Base-by-base conservation (phyloP, 2,113 vertebrate genomes). In the Dendrocopos noguchii region DNA sequence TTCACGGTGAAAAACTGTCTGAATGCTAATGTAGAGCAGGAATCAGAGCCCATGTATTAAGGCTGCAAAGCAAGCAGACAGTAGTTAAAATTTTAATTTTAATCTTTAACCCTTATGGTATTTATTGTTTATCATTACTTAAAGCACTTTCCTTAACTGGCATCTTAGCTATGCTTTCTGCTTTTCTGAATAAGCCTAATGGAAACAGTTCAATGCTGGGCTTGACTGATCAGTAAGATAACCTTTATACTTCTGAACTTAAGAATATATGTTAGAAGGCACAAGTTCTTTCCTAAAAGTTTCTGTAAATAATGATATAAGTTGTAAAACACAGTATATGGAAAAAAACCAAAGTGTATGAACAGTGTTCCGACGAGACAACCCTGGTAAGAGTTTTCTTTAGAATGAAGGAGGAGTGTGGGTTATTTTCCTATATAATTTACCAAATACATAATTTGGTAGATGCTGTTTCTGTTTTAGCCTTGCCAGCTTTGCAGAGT, bases 1-100 rank as follows among this genome's bases (percentile, higher is more conserved):
- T 67, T 90, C 57, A 73, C 16, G 57, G 82, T 74, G 85, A 94
- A 94, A 94, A 95, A 80, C 88, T 93, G 89, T 22, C 84, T 65
- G 84, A 92, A 90, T 87, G 61, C 34, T 94, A 94, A 91, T 65
- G 34, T 2, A 86, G 27, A 91, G 53, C n/a, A 80, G 73, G 52
- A 95, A 90, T 61, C 61, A 34, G 3, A 78, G 47, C n/a, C 44
- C 24, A 65, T 0, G 0, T 75, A 83, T 59, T 53, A 72, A 80
- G 61, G 61, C 57, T 80, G 34, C 29, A 78, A 90, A 83, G 61
- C n/a, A 80, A 87, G 44, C 6, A 80, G 76, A 78, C 2, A 80
- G 52, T 12, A 93, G 59, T 46, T 70, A 66, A 24, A 87, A 87
- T 56, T 83, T 88, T 60, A 27, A 74, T 82, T 92, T 88, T 53